Percentiles rank a stretch among this genome's conserved stretches.
Evolutionary conservation across 2,797 vertebrate species (phyloP).

Genomic region (Echiichthys vipera): DNA sequence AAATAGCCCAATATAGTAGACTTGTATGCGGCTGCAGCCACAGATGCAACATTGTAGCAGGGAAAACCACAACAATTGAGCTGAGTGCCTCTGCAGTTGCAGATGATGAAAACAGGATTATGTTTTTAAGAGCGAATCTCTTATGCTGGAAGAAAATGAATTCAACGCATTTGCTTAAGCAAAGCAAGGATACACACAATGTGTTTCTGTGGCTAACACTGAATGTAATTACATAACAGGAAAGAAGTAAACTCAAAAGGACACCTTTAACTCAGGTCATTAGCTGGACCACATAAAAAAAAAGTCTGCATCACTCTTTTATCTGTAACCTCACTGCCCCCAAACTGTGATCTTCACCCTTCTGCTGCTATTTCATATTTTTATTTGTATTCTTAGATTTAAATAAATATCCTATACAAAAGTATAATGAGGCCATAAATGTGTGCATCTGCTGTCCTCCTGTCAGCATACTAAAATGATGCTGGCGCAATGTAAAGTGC

Average conservation of each 20-base stretch:
- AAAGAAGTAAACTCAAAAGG: neutral
- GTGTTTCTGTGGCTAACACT: neutral
- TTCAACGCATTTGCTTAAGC: neutral
- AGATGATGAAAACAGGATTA: too few relatives aligned
- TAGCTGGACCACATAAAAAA: too few relatives aligned
- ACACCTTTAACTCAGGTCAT: too few relatives aligned
- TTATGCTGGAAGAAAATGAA: neutral
- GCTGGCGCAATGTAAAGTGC: neutral
- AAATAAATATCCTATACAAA: neutral
- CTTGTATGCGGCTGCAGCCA: too few relatives aligned
- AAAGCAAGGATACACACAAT: neutral
- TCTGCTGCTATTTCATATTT: neutral
- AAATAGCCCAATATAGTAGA: too few relatives aligned
- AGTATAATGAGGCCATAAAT: neutral
- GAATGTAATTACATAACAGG: too few relatives aligned
- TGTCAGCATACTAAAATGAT: conserved; percentile 5
- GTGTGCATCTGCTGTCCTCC: neutral
- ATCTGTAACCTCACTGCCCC: neutral
- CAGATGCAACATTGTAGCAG: too few relatives aligned
- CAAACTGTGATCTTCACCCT: too few relatives aligned
- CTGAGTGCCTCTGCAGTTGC: too few relatives aligned
- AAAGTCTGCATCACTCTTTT: neutral
- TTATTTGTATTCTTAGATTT: neutral
- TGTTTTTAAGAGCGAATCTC: too few relatives aligned
- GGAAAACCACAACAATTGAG: too few relatives aligned